A percentile compares a stretch with the other conserved stretches of the same genome.
phyloP scores from a whole-genome alignment of 2,797 vertebrate species.

The Sebastes matsubarae region DNA sequence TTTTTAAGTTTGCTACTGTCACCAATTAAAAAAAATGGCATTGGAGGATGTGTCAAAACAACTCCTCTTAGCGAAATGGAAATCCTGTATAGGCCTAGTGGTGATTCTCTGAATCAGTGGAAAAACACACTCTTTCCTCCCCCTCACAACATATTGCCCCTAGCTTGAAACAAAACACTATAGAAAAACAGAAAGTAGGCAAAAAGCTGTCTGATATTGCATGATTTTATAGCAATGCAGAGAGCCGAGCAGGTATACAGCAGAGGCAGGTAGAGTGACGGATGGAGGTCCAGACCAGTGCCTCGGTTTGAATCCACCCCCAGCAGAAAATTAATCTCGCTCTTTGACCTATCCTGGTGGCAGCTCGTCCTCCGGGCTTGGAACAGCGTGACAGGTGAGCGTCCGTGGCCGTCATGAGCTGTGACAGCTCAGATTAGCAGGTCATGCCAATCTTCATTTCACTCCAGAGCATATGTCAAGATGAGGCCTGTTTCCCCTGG shows the following conservation, averaged over 20 bases:
- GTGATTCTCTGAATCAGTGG: slow-evolving; percentile 21
- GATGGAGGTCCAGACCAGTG: slow-evolving; percentile 31
- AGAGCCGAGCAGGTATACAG: not conserved
- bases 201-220: not conserved
- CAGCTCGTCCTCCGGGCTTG: slow-evolving; percentile 63
- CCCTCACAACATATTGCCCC: slow-evolving; percentile 55
- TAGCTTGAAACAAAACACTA: slow-evolving; percentile 23
- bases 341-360: slow-evolving; percentile 75
- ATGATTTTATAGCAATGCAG: slow-evolving; percentile 6
- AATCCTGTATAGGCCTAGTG: slow-evolving; percentile 17
- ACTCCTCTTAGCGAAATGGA: slow-evolving; percentile 53
- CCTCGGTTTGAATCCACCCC: slow-evolving; percentile 45
- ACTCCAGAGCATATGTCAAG: slow-evolving; percentile 81
- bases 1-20: slow-evolving; percentile 42
- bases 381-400: slow-evolving; percentile 71
- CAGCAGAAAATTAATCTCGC: slow-evolving; percentile 54
- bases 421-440: slow-evolving; percentile 81
- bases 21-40: slow-evolving; percentile 60
- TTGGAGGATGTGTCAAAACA: slow-evolving; percentile 60
- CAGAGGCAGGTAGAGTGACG: slow-evolving; percentile 20
- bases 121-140: slow-evolving; percentile 45
- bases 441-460: slow-evolving; percentile 79
- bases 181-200: slow-evolving; percentile 3
- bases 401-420: slow-evolving; percentile 66
- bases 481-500: slow-evolving; percentile 68